Evolutionary conservation across 1,140 invertebrate species (phyloP).

Genomic region (Trissolcus basalis): DNA sequence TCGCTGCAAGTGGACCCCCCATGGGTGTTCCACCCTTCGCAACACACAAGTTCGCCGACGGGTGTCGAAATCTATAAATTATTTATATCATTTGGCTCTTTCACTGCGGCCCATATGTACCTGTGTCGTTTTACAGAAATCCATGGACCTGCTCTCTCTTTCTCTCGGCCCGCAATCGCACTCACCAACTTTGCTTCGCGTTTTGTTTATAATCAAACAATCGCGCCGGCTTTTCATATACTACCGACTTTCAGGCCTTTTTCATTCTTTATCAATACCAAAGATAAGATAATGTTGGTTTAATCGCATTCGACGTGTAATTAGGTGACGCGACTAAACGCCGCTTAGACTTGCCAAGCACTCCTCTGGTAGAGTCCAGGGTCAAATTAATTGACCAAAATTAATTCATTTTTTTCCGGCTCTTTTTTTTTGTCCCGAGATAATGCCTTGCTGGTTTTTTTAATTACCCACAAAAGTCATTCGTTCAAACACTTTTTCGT

Average conservation of each 20-base stretch:
- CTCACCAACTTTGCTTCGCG: neutral
- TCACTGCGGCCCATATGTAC: constrained; percentile 74
- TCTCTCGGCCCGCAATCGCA: constrained; percentile 1
- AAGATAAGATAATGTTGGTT: constrained; percentile 34
- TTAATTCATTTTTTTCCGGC: constrained; percentile 1
- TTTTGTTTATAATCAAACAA: constrained; percentile 8
- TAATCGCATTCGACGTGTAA: constrained; percentile 17
- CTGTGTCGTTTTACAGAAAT: constrained; percentile 73
- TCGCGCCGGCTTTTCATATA: neutral
- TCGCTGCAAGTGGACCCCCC: constrained; percentile 73
- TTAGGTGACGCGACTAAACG: constrained; percentile 22
- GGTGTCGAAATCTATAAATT: constrained; percentile 77
- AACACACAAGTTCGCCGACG: constrained; percentile 60
- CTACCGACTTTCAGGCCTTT: neutral
- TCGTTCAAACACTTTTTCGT: too few species aligned
- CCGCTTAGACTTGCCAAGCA: neutral
- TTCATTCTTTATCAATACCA: constrained; percentile 6
- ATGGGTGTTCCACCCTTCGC: constrained; percentile 64
- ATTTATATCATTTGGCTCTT: constrained; percentile 77
- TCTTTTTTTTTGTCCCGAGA: neutral
- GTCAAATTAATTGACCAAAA: constrained; percentile 12
- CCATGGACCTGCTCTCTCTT: constrained; percentile 58
- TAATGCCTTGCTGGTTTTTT: too few species aligned
- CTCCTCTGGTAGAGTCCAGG: constrained; percentile 4
- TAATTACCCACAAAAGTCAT: too few species aligned